These are phyloP conservation scores for Heteromurus nitidus DNA, from an alignment of 2,888 invertebrate genomes.

Conservation along the genomic window DNA sequence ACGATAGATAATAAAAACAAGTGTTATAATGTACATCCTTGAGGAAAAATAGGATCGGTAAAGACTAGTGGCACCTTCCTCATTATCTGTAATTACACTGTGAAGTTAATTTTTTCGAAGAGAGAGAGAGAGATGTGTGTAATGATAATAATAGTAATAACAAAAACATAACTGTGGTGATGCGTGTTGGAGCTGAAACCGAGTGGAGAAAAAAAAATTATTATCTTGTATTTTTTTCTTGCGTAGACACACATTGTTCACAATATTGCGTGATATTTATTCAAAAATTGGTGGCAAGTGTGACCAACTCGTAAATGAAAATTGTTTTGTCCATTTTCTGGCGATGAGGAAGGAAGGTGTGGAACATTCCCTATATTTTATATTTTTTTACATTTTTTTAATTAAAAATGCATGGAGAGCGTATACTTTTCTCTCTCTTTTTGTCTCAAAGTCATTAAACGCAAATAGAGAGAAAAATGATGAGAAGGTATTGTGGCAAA, in stretches of 20 bases:
- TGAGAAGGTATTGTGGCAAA: too few species aligned
- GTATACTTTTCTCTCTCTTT: too few species aligned
- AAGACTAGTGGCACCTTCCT: slow-evolving; percentile 54
- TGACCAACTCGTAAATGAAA: slow-evolving; percentile 24
- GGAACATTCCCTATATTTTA: too few species aligned
- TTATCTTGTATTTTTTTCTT: background rate
- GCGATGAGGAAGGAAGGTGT: background rate
- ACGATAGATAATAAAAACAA: background rate
- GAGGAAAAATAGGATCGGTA: slow-evolving; percentile 20
- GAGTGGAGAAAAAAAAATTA: slow-evolving; percentile 10
- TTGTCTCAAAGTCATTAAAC: too few species aligned
- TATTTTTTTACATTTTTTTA: too few species aligned
- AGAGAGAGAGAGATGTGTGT: background rate
- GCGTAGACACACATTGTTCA: background rate
- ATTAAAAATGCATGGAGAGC: too few species aligned
- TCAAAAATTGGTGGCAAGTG: slow-evolving; percentile 29
- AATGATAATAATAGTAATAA: slow-evolving; percentile 7
- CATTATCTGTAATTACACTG: slow-evolving; percentile 52
- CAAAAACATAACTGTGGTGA: background rate
- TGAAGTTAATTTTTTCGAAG: slow-evolving; percentile 32
- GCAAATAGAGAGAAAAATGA: too few species aligned
- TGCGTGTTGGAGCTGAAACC: too few species aligned
- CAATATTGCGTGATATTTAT: slow-evolving; percentile 11
- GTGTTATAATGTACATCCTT: background rate
- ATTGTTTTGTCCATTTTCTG: background rate